Evolutionary conservation across 2,888 invertebrate species (phyloP), one percentile per base, ranked within the genome.

Genomic region (Auanema freiburgensis): DNA sequence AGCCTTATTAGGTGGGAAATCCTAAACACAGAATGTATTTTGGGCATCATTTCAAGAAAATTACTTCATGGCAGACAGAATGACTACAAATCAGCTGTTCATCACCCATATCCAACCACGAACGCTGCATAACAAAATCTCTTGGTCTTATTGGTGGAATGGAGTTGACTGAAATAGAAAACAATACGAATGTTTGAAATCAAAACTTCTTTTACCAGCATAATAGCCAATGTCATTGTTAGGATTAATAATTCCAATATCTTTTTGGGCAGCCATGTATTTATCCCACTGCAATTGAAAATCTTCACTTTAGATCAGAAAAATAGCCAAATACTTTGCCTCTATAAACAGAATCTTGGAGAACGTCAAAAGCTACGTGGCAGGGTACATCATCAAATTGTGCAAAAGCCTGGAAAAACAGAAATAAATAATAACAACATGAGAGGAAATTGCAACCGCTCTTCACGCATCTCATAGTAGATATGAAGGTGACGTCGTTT

Each of bases 201-300:
- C 12, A 43, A n/a, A 42, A 6, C 10, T 16, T 12, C 51, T 81
- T 85, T 88, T 83, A 92, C 92, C 89, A 71, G 92, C 90, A 86
- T 93, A 93, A 84, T 93, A 93, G 49, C 92, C 92, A 70, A 93
- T 89, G 85, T 93, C 93, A 83, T 93, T 93, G 86, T 92, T 93
- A 25, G 92, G 92, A 87, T 93, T 92, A 82, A 93, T 88, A 84
- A 90, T 90, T 10, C 93, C 93, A 65, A 93, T 91, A 79, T 55
- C 60, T 43, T 69, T 68, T 55, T 69, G 68, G 18, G 63, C 63
- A 72, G 91, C 86, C 92, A 93, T 92, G 84, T 92, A 90, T 55
- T 90, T 90, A 86, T 93, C 93, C 93, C 93, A 93, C 74, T 90
- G 89, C 81, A 90, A 90, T 54, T 23, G 23, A 23, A 23, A 16